Evolutionary conservation across 2,113 vertebrate species (phyloP).

Genomic region (Dipodomys stephensi): DNA sequence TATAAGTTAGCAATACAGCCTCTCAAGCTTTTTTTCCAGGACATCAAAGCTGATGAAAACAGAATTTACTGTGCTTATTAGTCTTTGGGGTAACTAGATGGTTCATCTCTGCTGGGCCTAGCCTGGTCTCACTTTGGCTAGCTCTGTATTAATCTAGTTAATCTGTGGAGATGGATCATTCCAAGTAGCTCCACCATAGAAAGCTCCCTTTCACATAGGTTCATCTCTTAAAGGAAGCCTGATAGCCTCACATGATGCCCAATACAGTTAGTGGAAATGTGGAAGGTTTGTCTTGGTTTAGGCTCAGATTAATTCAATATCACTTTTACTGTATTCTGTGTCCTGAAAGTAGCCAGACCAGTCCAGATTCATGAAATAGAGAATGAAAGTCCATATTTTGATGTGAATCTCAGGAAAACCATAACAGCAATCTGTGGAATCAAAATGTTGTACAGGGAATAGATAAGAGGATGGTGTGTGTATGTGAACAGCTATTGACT

Average conservation of each 20-base stretch:
- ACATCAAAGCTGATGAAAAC: neutral
- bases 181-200: neutral
- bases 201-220: rapidly evolving
- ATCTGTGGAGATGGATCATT: too few species aligned
- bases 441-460: too few species aligned
- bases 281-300: neutral
- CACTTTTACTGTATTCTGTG: neutral
- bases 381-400: neutral
- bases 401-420: slow-evolving; percentile 2
- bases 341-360: neutral
- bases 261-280: neutral
- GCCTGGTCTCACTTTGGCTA: neutral
- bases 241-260: neutral
- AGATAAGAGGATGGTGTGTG: too few species aligned
- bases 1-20: neutral
- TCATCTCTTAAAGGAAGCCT: neutral
- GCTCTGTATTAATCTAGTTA: neutral
- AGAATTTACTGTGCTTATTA: neutral
- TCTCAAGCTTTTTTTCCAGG: neutral
- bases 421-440: neutral
- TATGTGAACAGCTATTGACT: neutral
- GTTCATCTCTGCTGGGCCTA: neutral
- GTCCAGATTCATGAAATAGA: neutral
- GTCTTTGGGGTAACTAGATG: neutral
- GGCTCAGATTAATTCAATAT: neutral